Evolutionary conservation across 64 coral and sea anemone genomes (phyloP), one percentile per base, ranked within the genome.

Genomic region (Stichodactyla helianthus): DNA sequence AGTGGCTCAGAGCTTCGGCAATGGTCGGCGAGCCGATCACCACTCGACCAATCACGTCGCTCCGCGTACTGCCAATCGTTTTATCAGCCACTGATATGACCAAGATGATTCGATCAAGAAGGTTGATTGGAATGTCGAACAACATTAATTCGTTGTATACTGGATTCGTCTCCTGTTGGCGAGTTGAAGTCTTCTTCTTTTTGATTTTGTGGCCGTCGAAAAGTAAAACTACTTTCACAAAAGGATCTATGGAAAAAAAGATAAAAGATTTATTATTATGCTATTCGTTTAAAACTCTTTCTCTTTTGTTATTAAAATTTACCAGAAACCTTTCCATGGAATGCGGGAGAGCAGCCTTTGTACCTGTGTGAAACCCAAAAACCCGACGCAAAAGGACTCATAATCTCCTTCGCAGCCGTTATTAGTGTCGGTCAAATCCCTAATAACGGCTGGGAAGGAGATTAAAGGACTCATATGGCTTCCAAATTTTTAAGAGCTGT

Each of bases 111-210:
- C 93, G n/a, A 62, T 98, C 93, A 27, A 99, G 88, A 31, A 95
- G 89, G n/a, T 88, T 53, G 1, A 87, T 60, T 0, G 97, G 93
- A 7, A 95, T 87, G 23, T 99, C 97, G 52, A 99, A 99, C 22
- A 94, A 93, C 97, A 99, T 95, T 27, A 90, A 89, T 56, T 99
- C 97, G 50, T 99, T 99, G 55, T 99, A 99, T n/a, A 99, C 97
- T 6, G 97, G 97, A 20, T 95, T 95, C 12, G 17, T 83, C 23
- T 99, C 97, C 74, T 95, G 90, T 79, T 90, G 83, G 53, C 93
- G 89, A 4, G 90, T 80, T 27, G 97, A 95, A 12, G 97, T 99
- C 83, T 94, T 89, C 82, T 99, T 99, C 79, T 95, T 99, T 64
- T 95, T 95, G 4, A 99, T 88, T 76, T 99, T 99, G 15, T 92